Conservation (phyloP, 1,140 invertebrate species). For the Drosophila serrata region DNA sequence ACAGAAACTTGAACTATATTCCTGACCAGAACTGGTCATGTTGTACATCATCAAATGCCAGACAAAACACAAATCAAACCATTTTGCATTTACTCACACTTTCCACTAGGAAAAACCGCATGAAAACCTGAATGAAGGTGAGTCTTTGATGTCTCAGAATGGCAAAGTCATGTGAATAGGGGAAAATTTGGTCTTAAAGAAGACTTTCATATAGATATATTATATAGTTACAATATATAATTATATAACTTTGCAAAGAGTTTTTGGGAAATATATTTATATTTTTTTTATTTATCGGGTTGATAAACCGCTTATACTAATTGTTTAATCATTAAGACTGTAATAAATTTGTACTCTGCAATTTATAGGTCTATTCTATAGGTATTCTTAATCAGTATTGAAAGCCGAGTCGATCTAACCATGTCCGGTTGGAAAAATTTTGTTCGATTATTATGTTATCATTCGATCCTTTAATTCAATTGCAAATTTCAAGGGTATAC, state of each 20-base stretch:
- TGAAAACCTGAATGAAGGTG: neutral
- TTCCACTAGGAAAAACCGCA: neutral
- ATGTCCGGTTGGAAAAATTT: too few relatives aligned
- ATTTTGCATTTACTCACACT: constrained; percentile 7
- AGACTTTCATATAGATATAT: neutral
- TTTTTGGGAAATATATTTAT: neutral
- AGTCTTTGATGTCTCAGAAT: neutral
- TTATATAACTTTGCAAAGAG: neutral
- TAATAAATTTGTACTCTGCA: too few relatives aligned
- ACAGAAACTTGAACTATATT: neutral
- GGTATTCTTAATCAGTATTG: too few relatives aligned
- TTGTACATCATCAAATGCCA: constrained; percentile 19
- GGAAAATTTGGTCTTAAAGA: neutral
- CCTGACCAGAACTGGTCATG: neutral
- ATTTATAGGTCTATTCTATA: too few relatives aligned
- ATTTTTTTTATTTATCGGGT: neutral
- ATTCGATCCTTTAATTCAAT: too few relatives aligned
- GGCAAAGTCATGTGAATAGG: neutral
- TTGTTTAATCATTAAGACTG: neutral
- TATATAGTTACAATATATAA: neutral
- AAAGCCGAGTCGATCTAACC: too few relatives aligned
- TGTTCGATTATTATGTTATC: too few relatives aligned
- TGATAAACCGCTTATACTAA: neutral
- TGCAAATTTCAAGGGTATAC: too few relatives aligned
- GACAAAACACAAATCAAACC: constrained; percentile 23